These are phyloP conservation scores for Ophioninae sp. DNA, from an alignment of 2,888 invertebrate genomes.

Conservation along the genomic window DNA sequence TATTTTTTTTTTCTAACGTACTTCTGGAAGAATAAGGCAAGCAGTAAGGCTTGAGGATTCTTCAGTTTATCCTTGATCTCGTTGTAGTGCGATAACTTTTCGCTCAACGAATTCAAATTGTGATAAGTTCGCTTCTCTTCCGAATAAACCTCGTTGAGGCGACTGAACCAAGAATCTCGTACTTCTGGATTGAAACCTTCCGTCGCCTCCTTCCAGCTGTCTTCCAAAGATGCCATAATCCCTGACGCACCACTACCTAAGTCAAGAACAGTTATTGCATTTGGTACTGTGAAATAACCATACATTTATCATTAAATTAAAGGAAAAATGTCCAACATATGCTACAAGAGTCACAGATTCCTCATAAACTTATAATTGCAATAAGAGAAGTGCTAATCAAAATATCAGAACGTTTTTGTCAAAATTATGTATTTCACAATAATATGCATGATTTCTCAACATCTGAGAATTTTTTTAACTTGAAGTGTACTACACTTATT, in stretches of 20 bases:
- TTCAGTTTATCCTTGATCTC: slow-evolving; percentile 80
- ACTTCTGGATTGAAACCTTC: slow-evolving; percentile 73
- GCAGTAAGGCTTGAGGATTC: slow-evolving; percentile 81
- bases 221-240: slow-evolving; percentile 77
- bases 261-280: background rate
- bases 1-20: slow-evolving; percentile 67
- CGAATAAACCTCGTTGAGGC: slow-evolving; percentile 79
- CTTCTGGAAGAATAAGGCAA: slow-evolving; percentile 84
- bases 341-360: too few species aligned
- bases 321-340: background rate
- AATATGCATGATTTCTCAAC: too few species aligned
- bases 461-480: too few species aligned
- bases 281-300: background rate
- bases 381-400: too few species aligned
- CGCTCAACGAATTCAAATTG: slow-evolving; percentile 81
- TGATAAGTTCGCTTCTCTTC: slow-evolving; percentile 82
- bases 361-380: too few species aligned
- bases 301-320: background rate
- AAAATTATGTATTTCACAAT: too few species aligned
- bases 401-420: too few species aligned
- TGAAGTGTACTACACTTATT: too few species aligned
- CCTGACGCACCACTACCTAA: slow-evolving; percentile 18
- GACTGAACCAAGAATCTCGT: slow-evolving; percentile 79
- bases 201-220: slow-evolving; percentile 79
- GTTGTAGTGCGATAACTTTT: slow-evolving; percentile 81